Evolutionary conservation across 2,113 vertebrate species (phyloP).

Genomic region (Lophotis ruficrista): DNA sequence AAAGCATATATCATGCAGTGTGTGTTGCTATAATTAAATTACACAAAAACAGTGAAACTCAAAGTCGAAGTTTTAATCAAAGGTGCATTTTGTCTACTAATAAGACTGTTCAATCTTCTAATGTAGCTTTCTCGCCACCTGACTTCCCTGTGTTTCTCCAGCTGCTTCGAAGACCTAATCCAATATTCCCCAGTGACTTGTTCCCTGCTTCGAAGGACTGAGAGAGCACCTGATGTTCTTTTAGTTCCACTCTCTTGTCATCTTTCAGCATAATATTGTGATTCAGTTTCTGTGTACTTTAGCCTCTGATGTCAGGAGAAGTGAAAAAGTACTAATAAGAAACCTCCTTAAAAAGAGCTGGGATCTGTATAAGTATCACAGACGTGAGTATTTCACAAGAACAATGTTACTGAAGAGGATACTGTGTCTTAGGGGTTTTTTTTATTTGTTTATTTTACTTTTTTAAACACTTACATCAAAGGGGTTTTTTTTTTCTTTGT

Average conservation of each 20-base stretch:
- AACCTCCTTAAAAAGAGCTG: background rate
- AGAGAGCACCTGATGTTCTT: background rate
- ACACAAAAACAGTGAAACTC: background rate
- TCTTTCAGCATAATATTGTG: background rate
- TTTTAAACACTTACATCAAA: background rate
- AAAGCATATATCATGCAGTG: background rate
- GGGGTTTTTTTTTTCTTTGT: background rate
- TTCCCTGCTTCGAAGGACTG: background rate
- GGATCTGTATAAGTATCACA: background rate
- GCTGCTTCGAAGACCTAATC: background rate
- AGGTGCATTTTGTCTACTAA: background rate
- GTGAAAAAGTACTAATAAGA: background rate
- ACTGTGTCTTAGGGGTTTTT: background rate
- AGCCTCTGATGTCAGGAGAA: background rate
- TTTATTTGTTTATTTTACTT: background rate
- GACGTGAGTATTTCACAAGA: background rate
- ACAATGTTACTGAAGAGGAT: background rate
- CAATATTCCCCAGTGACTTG: background rate
- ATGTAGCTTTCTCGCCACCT: background rate
- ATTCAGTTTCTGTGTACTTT: background rate
- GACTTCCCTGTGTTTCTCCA: background rate
- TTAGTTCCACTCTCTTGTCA: rapidly evolving
- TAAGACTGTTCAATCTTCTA: background rate
- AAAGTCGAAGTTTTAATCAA: background rate
- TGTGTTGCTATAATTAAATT: background rate